Conservation (phyloP, 2,888 invertebrate species). For the Xestia xanthographa region DNA sequence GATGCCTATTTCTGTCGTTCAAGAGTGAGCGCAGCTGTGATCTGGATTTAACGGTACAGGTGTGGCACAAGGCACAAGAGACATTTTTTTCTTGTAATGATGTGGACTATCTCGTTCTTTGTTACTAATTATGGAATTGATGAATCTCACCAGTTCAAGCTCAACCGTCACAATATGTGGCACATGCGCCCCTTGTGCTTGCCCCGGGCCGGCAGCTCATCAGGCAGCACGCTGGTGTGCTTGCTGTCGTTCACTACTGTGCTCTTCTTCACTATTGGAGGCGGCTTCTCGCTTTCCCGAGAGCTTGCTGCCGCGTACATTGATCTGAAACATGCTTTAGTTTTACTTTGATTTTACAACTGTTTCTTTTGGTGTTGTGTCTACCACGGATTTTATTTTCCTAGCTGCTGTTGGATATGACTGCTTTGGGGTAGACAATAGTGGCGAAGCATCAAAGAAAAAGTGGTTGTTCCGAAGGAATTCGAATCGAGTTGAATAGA, state of each 20-base stretch:
- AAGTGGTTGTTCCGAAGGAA: neutral
- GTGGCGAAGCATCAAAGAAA: neutral
- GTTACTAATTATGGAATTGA: too few relatives aligned
- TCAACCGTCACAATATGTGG: slow-evolving; percentile 90
- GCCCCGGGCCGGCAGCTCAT: slow-evolving; percentile 71
- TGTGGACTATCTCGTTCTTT: neutral
- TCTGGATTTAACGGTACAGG: neutral
- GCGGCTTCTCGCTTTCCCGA: slow-evolving; percentile 75
- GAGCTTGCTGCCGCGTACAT: slow-evolving; percentile 87
- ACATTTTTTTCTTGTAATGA: too few relatives aligned
- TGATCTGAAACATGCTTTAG: slow-evolving; percentile 87
- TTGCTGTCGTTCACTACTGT: slow-evolving; percentile 68
- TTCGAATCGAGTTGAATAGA: neutral
- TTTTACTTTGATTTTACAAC: slow-evolving; percentile 75
- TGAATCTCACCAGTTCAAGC: slow-evolving; percentile 84
- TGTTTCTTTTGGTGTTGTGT: slow-evolving; percentile 72
- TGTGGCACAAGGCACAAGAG: neutral
- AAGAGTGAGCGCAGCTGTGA: neutral
- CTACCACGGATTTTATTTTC: neutral
- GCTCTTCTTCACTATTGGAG: slow-evolving; percentile 71
- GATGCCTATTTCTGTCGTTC: neutral
- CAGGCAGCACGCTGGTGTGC: slow-evolving; percentile 68
- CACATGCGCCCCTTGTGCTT: slow-evolving; percentile 86
- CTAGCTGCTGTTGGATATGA: neutral
- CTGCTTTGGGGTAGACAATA: neutral